Evolutionary conservation across 2,888 invertebrate species (phyloP).

Genomic region (Rhamnusium bicolor): DNA sequence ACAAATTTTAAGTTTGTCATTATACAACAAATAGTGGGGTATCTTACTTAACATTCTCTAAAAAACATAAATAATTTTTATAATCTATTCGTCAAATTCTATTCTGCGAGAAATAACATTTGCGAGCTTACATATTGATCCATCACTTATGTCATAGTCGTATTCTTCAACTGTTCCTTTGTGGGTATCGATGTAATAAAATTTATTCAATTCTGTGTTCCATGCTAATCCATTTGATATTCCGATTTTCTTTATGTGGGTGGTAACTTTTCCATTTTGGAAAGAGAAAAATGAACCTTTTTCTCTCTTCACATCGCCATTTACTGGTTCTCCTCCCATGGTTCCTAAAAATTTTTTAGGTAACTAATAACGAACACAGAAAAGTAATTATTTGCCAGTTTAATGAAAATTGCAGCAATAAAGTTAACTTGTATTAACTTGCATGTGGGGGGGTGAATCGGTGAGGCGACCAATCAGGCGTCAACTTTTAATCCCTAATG

Average conservation of each 20-base stretch:
- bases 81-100: no score
- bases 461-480: no score
- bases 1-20: no score
- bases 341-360: conserved; percentile 62
- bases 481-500: no score
- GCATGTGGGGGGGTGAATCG: no score
- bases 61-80: no score
- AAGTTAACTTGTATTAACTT: no score
- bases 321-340: conserved; percentile 57
- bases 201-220: conserved; percentile 77
- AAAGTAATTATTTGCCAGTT: no score
- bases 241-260: conserved; percentile 54
- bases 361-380: not conserved
- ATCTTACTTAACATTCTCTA: no score
- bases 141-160: conserved; percentile 77
- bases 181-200: conserved; percentile 85
- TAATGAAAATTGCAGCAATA: no score
- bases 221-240: conserved; percentile 82
- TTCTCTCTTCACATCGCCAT: conserved; percentile 49
- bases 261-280: conserved; percentile 50
- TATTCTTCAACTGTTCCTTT: conserved; percentile 76
- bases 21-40: no score
- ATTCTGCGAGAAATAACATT: no score
- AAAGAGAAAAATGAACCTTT: conserved; percentile 58
- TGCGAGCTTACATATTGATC: conserved; percentile 70